Base-by-base conservation (phyloP, 2,888 invertebrate genomes). In the Escarpia spicata region DNA sequence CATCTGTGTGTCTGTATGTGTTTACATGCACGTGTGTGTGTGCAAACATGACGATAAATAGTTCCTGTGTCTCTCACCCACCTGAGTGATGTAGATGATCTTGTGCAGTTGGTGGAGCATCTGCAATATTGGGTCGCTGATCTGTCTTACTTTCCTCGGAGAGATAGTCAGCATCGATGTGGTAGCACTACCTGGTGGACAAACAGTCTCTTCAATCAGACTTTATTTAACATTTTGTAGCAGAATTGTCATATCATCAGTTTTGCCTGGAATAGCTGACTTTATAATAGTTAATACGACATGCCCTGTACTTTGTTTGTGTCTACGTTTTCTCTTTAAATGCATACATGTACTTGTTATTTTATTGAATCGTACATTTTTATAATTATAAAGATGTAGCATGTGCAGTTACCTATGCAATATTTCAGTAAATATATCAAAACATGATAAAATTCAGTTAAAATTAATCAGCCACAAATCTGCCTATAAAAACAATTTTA, bases 41-140 rank as follows among this genome's bases (percentile, higher is more conserved):
- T 15, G n/a, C 19, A 75, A 19, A 75, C 75, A 19, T 15, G 26
- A 75, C 75, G 26, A 75, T 26, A 75, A 75, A 6, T 75, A 75
- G n/a, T 75, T 19, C 94, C 91, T 95, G 95, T 60, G 4, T 60
- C 37, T 60, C 60, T 19, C 19, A 26, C 75, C 75, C n/a, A 94
- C 94, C 93, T 94, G 94, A 26, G 94, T 93, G 75, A 94, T 92
- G 94, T 95, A 96, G 93, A 96, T 95, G 75, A 96, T 95, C 93
- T 96, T 96, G 94, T 96, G 96, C 10, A 96, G 94, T 91, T 95
- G 95, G 92, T 96, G 95, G 90, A 96, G 94, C 95, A 96, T 95
- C 94, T 96, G 96, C 12, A 95, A 95, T 52, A 96, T 96, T 3
- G 96, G 96, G 94, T 96, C 96, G 93, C 94, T 95, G 94, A 96